Conservation (phyloP, 2,797 vertebrate species). For the Echiichthys vipera region DNA sequence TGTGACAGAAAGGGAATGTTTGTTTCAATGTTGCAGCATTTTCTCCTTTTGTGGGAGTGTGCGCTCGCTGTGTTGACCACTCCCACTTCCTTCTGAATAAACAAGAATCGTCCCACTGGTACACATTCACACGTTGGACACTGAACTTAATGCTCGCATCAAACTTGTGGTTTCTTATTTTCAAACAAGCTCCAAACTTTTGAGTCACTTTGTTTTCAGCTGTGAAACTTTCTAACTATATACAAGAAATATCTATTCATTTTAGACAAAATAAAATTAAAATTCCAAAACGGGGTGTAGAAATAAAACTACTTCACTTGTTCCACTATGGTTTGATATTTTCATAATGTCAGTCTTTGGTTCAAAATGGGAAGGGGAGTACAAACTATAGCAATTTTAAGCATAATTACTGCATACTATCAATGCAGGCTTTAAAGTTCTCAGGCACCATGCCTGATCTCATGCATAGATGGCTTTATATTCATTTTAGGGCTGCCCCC, state of each 20-base stretch:
- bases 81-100: constrained; percentile 33
- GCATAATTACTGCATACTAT: not conserved
- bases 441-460: no score
- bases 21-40: constrained; percentile 77
- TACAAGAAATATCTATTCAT: not conserved
- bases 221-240: not conserved
- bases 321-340: not conserved
- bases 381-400: not conserved
- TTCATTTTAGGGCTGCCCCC: no score
- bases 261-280: not conserved
- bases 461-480: no score
- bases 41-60: constrained; percentile 82
- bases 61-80: constrained; percentile 45
- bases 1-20: constrained; percentile 76
- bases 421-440: not conserved
- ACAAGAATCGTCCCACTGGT: constrained; percentile 18
- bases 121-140: constrained; percentile 15
- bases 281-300: not conserved
- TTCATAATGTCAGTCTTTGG: not conserved
- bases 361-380: not conserved
- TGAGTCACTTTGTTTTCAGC: no score
- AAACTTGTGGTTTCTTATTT: no score
- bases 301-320: not conserved
- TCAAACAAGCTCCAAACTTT: no score
- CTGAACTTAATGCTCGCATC: constrained; percentile 7